Conservation (phyloP, 2,888 invertebrate genomes). For the Aricia artaxerxes region DNA sequence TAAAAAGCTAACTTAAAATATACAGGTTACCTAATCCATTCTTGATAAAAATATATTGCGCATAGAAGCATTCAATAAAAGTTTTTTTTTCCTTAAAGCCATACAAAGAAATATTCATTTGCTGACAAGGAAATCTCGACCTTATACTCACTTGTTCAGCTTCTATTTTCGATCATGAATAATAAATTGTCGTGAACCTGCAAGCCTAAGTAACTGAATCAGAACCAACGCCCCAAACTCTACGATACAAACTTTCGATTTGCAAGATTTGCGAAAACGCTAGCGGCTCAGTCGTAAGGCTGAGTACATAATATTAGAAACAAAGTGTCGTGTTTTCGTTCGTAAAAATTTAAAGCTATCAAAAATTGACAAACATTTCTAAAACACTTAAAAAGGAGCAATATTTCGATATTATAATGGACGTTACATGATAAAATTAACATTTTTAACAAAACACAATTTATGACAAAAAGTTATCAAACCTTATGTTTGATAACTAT, state of each 20-base stretch:
- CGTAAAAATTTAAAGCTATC: too few species aligned
- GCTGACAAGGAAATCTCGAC: neutral
- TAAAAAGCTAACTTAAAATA: neutral
- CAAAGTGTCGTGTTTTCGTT: neutral
- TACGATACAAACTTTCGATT: slow-evolving; percentile 68
- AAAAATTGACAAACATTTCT: too few species aligned
- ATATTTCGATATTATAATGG: too few species aligned
- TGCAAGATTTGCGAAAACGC: slow-evolving; percentile 71
- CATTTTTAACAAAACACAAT: too few species aligned
- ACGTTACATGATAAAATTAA: too few species aligned
- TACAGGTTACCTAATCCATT: slow-evolving; percentile 12
- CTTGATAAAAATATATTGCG: slow-evolving; percentile 27
- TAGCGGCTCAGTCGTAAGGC: slow-evolving; percentile 46
- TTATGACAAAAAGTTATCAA: too few species aligned
- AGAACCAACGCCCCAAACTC: slow-evolving; percentile 62
- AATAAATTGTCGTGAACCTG: slow-evolving; percentile 39
- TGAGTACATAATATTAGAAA: slow-evolving; percentile 34
- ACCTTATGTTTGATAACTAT: too few species aligned
- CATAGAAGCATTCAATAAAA: slow-evolving; percentile 32
- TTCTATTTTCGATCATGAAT: slow-evolving; percentile 9
- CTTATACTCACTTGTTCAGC: neutral
- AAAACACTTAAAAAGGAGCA: too few species aligned
- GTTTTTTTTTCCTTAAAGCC: slow-evolving; percentile 30
- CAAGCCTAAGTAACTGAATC: slow-evolving; percentile 69
- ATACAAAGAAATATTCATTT: slow-evolving; percentile 25